A percentile compares a stretch with the other conserved stretches of the same genome.
Conservation (phyloP, 2,797 vertebrate species). For the Holocentrus rufus region DNA sequence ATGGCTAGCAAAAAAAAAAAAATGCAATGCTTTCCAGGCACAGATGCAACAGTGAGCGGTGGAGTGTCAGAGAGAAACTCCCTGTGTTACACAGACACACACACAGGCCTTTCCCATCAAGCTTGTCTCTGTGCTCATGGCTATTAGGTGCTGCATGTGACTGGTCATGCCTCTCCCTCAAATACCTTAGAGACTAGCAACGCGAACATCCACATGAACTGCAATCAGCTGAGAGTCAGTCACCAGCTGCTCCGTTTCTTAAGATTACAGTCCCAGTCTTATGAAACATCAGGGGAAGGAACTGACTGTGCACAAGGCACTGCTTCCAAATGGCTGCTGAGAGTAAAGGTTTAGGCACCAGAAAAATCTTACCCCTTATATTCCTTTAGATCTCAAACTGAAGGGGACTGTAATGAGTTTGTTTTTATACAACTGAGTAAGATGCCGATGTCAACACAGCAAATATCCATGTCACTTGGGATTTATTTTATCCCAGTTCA, state of each 20-base stretch:
- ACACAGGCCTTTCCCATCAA: constrained; percentile 12
- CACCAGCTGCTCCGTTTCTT: constrained; percentile 39
- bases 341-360: too few species aligned
- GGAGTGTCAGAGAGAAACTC: background rate
- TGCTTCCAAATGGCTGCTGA: too few species aligned
- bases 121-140: constrained; percentile 25
- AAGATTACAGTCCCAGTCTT: constrained; percentile 3
- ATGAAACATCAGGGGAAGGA: constrained; percentile 3
- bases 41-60: background rate
- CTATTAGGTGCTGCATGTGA: constrained; percentile 73
- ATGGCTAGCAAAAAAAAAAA: background rate
- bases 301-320: too few species aligned
- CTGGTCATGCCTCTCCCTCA: constrained; percentile 74
- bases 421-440: background rate
- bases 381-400: background rate
- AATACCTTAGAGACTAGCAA: constrained; percentile 65
- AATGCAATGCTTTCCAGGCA: background rate
- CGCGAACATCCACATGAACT: constrained; percentile 57
- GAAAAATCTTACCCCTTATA: background rate
- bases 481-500: too few species aligned
- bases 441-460: too few species aligned
- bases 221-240: constrained; percentile 62
- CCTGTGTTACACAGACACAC: background rate
- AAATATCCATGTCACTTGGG: too few species aligned
- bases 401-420: background rate